These are phyloP conservation scores for Daubentonia madagascariensis DNA, from an alignment of 2,113 vertebrate genomes.

Conservation along the genomic window DNA sequence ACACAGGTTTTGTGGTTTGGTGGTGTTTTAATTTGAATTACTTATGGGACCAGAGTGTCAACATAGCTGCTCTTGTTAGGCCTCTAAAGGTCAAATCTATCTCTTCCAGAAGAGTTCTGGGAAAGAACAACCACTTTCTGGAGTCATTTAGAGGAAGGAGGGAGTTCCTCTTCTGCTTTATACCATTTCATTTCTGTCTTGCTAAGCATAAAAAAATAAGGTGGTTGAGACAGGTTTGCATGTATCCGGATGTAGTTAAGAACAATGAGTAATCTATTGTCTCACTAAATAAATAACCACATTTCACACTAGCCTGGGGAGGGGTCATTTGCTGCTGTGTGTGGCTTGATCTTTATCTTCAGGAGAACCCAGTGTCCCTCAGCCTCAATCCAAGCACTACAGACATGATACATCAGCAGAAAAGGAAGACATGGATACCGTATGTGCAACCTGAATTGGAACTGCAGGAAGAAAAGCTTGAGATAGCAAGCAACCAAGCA, in stretches of 20 bases:
- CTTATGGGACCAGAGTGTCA: too few species aligned
- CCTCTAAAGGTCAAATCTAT: neutral
- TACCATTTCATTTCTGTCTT: neutral
- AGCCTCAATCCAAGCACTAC: too few species aligned
- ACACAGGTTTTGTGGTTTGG: neutral
- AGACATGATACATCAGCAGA: neutral
- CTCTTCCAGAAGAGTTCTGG: neutral
- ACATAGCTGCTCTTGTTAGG: neutral
- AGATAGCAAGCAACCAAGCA: neutral
- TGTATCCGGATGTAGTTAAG: neutral
- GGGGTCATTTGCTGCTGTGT: too few species aligned
- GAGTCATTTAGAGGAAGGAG: neutral
- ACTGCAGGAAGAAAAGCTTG: neutral
- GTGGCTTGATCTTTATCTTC: neutral
- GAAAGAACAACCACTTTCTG: neutral
- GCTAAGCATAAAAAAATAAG: neutral
- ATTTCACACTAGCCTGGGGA: neutral
- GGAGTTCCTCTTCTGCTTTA: neutral
- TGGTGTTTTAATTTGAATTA: neutral
- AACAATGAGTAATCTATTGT: neutral
- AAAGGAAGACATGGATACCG: accelerated
- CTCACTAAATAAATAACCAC: neutral
- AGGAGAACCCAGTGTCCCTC: neutral
- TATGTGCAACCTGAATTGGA: neutral
- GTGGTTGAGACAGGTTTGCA: neutral